Evolutionary conservation across 2,888 invertebrate genomes (phyloP).

Genomic region (Melipona bicolor): DNA sequence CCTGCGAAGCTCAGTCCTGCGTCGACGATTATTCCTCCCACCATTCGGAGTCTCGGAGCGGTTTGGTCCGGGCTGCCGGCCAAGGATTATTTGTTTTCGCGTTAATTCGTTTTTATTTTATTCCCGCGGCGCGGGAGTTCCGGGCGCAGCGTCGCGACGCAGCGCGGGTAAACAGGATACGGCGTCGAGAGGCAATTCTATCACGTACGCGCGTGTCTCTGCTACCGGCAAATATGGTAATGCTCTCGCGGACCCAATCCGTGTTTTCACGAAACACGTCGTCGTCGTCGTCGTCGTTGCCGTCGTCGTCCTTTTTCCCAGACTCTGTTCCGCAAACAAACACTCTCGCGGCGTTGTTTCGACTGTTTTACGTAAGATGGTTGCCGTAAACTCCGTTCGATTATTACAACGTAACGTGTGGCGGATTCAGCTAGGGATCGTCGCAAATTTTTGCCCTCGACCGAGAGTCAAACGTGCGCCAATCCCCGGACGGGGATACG

Average conservation of each 20-base stretch:
- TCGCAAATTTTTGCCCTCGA: too few species aligned
- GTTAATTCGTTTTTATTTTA: constrained; percentile 72
- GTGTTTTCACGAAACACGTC: constrained; percentile 66
- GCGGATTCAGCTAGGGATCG: too few species aligned
- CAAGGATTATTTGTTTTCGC: constrained; percentile 66
- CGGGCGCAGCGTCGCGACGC: constrained; percentile 52
- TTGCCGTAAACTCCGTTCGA: too few species aligned
- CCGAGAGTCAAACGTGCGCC: not conserved
- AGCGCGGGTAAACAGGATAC: constrained; percentile 68
- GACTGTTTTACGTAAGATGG: not conserved
- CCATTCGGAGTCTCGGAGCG: not conserved
- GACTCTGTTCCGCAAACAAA: constrained; percentile 61
- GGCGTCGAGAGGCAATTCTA: constrained; percentile 62
- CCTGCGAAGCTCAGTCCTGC: not conserved
- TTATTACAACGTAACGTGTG: too few species aligned
- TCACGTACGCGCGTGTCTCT: constrained; percentile 66
- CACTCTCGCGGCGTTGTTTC: constrained; percentile 19
- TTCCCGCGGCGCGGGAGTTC: constrained; percentile 56
- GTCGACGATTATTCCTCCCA: constrained; percentile 30
- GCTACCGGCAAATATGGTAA: constrained; percentile 73
- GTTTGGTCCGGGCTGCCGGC: constrained; percentile 10
- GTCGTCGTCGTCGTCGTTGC: too few species aligned
- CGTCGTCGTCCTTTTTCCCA: constrained; percentile 44
- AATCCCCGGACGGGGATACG: not conserved
- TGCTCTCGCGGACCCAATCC: constrained; percentile 70